These are phyloP conservation scores for Ceriagrion tenellum DNA, from an alignment of 2,888 invertebrate species.

Conservation along the genomic window DNA sequence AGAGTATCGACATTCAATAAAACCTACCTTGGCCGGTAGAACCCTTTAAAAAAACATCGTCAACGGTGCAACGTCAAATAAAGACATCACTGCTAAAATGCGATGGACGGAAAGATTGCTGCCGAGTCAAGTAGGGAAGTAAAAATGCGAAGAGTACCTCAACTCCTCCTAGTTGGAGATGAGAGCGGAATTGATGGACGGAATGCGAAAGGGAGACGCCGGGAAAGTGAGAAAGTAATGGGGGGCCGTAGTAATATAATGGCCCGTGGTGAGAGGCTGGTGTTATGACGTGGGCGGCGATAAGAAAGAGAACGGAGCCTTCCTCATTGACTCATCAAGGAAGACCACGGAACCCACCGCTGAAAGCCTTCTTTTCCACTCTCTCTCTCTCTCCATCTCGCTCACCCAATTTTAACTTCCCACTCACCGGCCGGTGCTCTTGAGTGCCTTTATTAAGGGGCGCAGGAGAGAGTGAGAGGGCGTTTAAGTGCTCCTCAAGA, in stretches of 20 bases:
- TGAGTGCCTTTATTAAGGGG: conserved; percentile 1
- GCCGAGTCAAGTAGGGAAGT: too few species aligned
- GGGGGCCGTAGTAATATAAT: neutral
- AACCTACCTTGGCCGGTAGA: too few species aligned
- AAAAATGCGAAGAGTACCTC: too few species aligned
- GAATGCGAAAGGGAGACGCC: neutral
- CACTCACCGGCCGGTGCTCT: neutral
- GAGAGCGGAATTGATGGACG: neutral
- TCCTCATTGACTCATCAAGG: neutral
- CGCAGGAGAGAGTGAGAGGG: neutral
- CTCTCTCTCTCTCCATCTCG: too few species aligned
- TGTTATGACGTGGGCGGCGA: neutral
- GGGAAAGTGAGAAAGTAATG: neutral
- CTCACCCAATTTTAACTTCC: neutral
- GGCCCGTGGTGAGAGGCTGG: neutral
- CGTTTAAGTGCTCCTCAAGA: neutral
- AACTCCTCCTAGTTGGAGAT: neutral
- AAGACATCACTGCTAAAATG: too few species aligned
- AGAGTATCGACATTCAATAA: too few species aligned
- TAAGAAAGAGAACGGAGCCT: neutral
- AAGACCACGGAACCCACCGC: neutral
- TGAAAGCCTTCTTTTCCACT: neutral
- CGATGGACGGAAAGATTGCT: too few species aligned
- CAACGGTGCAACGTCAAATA: too few species aligned
- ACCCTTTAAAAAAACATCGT: too few species aligned